These are phyloP conservation scores for Philhelius pedissequus DNA, from an alignment of 2,888 invertebrate genomes.

Conservation along the genomic window DNA sequence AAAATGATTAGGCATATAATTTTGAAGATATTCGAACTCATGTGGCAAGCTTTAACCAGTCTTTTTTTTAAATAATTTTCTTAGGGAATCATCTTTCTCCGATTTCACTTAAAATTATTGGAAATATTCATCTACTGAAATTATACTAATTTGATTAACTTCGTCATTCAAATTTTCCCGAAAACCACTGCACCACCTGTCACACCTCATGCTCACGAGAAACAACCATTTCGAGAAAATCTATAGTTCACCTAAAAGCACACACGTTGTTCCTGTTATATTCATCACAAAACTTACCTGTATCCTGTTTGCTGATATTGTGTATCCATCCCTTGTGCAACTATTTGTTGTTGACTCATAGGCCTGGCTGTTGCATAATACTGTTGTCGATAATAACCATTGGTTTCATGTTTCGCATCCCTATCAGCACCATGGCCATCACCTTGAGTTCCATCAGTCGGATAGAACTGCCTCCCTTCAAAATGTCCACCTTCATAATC, in stretches of 20 bases:
- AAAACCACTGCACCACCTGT: too few species aligned
- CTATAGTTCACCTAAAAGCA: not conserved
- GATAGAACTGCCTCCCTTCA: slow-evolving; percentile 50
- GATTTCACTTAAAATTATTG: too few species aligned
- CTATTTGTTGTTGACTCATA: not conserved
- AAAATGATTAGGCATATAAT: too few species aligned
- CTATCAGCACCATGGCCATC: not conserved
- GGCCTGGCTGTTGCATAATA: slow-evolving; percentile 47
- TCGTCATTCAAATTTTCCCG: too few species aligned
- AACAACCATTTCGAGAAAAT: too few species aligned
- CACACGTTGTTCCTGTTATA: not conserved
- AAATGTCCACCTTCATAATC: slow-evolving; percentile 54
- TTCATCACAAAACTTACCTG: slow-evolving; percentile 24
- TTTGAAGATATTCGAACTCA: too few species aligned
- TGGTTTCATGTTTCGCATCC: slow-evolving; percentile 3
- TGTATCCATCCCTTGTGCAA: not conserved
- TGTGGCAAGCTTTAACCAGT: too few species aligned
- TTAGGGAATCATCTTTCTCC: too few species aligned
- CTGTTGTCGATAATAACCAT: slow-evolving; percentile 37
- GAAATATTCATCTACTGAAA: too few species aligned
- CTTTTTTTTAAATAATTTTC: too few species aligned
- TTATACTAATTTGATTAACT: too few species aligned
- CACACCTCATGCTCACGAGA: too few species aligned
- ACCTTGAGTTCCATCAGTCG: slow-evolving; percentile 35
- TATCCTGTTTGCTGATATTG: not conserved